Base-by-base conservation (phyloP, 2,888 invertebrate species). In the Oscheius sp. region DNA sequence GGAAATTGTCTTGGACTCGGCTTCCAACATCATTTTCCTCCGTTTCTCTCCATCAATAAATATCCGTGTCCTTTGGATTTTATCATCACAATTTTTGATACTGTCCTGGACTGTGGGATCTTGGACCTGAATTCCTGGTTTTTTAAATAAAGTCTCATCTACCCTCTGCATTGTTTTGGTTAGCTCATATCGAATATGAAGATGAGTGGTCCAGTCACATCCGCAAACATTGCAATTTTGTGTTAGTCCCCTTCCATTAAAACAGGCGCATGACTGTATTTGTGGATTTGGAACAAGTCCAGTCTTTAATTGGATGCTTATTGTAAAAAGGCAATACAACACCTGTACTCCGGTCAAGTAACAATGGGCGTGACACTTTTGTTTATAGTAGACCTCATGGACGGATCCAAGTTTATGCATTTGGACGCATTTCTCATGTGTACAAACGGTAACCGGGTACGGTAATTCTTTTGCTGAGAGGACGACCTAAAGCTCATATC, bases 381-480 rank as follows among this genome's bases (percentile, higher is more conserved):
- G 45, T 56, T 73, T 75, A 63, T 75, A 80, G 12, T 76, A 23
- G 5, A 53, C 66, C 16, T 68, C 64, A n/a, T 41, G 29, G 6
- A 21, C 29, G 18, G n/a, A n/a, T 13, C 55, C 43, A 2, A 75
- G 25, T 23, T 35, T 21, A n/a, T 35, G 13, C 3, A 55, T 23
- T 5, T 75, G 71, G 13, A 76, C 55, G 52, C 79, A 79, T 13
- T 53, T 27, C 7, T 29, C 45, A 12, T 55, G 29, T 0, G 72
- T 73, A 55, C 80, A 80, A 7, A 80, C 80, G n/a, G 79, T 80
- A n/a, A 43, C 43, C 16, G 80, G 80, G 18, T 73, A 69, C 9
- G 5, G 1, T 5, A 78, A 3, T 16, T 72, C 53, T n/a, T 35
- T 61, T 1, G 46, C 27, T 12, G 56, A 46, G n/a, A 73, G 5